Evolutionary conservation across 1,140 invertebrate genomes (phyloP), one percentile per base, ranked within the genome.

Genomic region (Sogatella furcifera): DNA sequence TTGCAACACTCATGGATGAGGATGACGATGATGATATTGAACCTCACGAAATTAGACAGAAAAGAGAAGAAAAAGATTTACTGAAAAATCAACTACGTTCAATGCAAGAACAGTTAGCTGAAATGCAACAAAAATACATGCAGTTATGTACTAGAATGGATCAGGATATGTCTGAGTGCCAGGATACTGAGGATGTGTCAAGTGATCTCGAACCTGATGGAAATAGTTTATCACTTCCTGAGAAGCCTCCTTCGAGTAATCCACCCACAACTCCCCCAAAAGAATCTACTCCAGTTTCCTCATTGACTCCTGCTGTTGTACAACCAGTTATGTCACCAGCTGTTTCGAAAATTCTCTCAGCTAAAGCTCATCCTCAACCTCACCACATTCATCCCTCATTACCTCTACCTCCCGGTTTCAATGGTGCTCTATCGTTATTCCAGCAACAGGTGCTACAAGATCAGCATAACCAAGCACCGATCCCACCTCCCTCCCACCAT

Each of bases 91-190:
- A 95, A 75, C 74, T 94, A 67, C 81, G 89, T 55, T 85, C 84
- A 53, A 85, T 95, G 80, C 89, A 93, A 76, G 86, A 92, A 67
- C 90, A 95, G 72, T 74, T 95, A 58, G 89, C 88, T 2, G 85
- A 85, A 69, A 93, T 95, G 85, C 89, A 93, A 75, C 88, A 92
- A 71, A 90, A 90, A 69, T 95, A 94, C 71, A 81, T 88, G 67
- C 87, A 92, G 71, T 75, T 93, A 64, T 90, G 87, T 71, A 89
- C 85, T 69, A 78, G 89, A 68, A 89, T 90, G 82, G 87, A 90
- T 65, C 85, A 88, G 68, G 80, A 80, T 59, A 70, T 70, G 52
- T 79, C 76, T 19, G 85, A 88, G 57, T 81, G 80, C n/a, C 81
- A 83, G 65, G 84, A 86, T 68, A 82, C 85, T 60, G 85, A 88